These are phyloP conservation scores for Neomonachus schauinslandi DNA, from an alignment of 2,113 vertebrate species.

Conservation along the genomic window DNA sequence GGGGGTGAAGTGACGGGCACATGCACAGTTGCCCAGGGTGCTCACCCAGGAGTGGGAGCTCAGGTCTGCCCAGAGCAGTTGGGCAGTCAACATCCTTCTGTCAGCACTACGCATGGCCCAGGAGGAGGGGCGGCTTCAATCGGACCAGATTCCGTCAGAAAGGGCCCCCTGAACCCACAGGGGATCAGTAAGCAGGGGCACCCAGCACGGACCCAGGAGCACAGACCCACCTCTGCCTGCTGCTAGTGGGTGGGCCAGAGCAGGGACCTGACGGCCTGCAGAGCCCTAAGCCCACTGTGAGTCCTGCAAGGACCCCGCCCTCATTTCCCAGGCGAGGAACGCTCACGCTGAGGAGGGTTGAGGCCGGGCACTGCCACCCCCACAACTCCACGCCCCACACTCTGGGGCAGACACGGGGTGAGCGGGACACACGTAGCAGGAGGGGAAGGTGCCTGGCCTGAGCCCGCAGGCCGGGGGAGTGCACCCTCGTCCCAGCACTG, in stretches of 20 bases:
- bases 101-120: neutral
- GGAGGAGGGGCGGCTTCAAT: neutral
- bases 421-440: neutral
- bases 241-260: neutral
- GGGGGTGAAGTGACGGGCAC: neutral
- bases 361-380: neutral
- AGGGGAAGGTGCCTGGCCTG: neutral
- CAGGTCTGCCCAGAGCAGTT: neutral
- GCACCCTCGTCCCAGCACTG: neutral
- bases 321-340: rapidly evolving
- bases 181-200: neutral
- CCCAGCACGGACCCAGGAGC: rapidly evolving
- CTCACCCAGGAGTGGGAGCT: too few species aligned
- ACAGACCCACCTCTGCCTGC: neutral
- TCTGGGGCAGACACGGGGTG: neutral
- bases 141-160: rapidly evolving
- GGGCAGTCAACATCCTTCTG: neutral
- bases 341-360: too few species aligned
- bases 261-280: too few species aligned
- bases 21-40: too few species aligned
- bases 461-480: neutral
- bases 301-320: rapidly evolving
- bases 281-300: neutral
- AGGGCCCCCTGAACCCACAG: neutral
- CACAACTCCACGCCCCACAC: neutral